A percentile compares a stretch with the other conserved stretches of the same genome.
phyloP scores from a whole-genome alignment of 2,888 invertebrate genomes.

The Rhyacophila evoluta region DNA sequence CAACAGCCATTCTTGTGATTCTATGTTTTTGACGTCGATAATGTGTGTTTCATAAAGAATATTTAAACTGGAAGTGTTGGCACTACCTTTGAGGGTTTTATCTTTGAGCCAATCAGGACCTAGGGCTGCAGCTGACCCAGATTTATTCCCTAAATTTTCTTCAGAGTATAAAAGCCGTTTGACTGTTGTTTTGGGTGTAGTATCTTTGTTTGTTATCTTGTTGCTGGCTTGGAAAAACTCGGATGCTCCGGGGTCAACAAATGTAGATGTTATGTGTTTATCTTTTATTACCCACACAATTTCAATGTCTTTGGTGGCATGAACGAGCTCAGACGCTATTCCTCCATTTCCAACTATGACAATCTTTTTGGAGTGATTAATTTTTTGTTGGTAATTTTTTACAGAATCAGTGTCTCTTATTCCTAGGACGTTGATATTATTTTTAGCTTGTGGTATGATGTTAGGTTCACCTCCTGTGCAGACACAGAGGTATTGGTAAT shows the following conservation, averaged over 20 bases:
- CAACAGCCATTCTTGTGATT: conserved; percentile 73
- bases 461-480: conserved; percentile 93
- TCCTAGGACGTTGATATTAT: conserved; percentile 79
- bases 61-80: conserved; percentile 66
- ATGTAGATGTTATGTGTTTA: conserved; percentile 91
- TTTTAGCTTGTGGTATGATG: conserved; percentile 72
- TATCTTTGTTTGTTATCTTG: conserved; percentile 71
- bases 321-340: conserved; percentile 96
- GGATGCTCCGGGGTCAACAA: conserved; percentile 96
- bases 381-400: conserved; percentile 77
- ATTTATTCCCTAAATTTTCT: conserved; percentile 62
- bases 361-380: conserved; percentile 78
- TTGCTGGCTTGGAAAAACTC: conserved; percentile 82
- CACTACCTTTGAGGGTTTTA: conserved; percentile 71
- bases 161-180: conserved; percentile 79
- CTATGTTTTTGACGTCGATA: conserved; percentile 61
- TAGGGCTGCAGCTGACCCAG: conserved; percentile 82
- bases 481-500: conserved; percentile 86
- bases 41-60: conserved; percentile 75
- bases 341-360: conserved; percentile 97
- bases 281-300: conserved; percentile 96
- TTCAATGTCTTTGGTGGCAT: conserved; percentile 86
- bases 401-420: conserved; percentile 97
- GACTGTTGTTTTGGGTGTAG: conserved; percentile 57
- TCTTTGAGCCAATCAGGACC: conserved; percentile 96